A percentile compares a stretch with the other conserved stretches of the same genome.
These are phyloP conservation scores for Sminthurides aquaticus DNA, from an alignment of 2,888 invertebrate genomes.

Conservation along the genomic window DNA sequence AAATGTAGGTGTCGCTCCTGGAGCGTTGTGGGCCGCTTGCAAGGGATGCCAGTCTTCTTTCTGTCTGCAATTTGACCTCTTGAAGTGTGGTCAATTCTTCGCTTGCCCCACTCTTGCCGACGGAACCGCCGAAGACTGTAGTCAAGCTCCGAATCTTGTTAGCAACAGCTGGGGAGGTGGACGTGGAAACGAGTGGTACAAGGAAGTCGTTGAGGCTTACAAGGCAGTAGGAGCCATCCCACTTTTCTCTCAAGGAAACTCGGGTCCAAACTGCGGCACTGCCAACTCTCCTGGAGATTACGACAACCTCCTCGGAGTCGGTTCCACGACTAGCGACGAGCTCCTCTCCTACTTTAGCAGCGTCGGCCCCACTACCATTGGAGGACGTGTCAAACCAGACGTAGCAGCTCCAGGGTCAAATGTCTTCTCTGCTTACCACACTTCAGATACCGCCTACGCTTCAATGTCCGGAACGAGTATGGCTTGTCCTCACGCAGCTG, in stretches of 20 bases:
- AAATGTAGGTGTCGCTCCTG: conserved; percentile 18
- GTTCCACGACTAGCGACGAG: neutral
- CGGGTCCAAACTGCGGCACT: conserved; percentile 6
- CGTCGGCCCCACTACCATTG: neutral
- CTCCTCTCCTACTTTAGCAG: neutral
- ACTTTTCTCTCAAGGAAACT: conserved; percentile 15
- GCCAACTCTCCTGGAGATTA: neutral
- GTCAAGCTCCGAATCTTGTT: conserved; percentile 14
- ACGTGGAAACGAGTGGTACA: conserved; percentile 7
- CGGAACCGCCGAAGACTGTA: conserved; percentile 10
- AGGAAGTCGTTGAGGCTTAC: neutral
- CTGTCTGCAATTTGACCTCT: conserved; percentile 7
- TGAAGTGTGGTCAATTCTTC: conserved; percentile 15
- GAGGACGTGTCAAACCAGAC: conserved; percentile 10
- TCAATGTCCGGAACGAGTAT: neutral
- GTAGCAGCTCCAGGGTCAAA: neutral
- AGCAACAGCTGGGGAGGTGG: conserved; percentile 17
- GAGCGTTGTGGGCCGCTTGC: conserved; percentile 15
- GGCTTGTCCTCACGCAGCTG: conserved; percentile 2
- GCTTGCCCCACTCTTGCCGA: conserved; percentile 6
- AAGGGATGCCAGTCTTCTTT: conserved; percentile 3
- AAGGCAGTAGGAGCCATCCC: neutral
- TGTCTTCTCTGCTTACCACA: conserved; percentile 6
- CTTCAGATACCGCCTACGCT: conserved; percentile 2
- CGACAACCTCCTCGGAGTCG: neutral